A percentile compares a stretch with the other conserved stretches of the same genome.
Evolutionary conservation across 1,140 invertebrate genomes (phyloP).

Genomic region (Radopholus similis): DNA sequence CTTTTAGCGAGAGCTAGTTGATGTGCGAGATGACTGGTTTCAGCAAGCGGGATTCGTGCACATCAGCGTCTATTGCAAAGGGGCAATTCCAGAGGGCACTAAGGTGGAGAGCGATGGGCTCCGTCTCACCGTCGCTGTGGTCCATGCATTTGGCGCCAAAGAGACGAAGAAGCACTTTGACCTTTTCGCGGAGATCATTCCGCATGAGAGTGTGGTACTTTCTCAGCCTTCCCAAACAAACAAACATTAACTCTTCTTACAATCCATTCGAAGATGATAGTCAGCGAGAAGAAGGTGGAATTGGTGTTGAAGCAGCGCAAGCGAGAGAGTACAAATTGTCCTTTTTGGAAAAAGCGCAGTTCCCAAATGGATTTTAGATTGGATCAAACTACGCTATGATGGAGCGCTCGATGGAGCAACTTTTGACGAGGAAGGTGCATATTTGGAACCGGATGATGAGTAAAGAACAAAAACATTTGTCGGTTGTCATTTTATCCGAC

Average conservation of each 20-base stretch:
- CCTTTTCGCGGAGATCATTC: constrained; percentile 73
- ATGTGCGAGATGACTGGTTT: constrained; percentile 39
- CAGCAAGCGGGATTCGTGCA: constrained; percentile 24
- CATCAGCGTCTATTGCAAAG: constrained; percentile 48
- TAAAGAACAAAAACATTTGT: too few relatives aligned
- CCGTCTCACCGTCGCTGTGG: constrained; percentile 71
- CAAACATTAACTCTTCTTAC: not conserved
- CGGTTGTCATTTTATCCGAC: too few relatives aligned
- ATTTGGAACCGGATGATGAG: not conserved
- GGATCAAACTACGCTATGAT: constrained; percentile 63
- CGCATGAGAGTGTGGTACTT: constrained; percentile 67
- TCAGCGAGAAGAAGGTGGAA: constrained; percentile 86
- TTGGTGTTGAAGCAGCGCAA: constrained; percentile 84
- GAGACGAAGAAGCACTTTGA: constrained; percentile 77
- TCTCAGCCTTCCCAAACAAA: not conserved
- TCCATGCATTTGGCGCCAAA: constrained; percentile 74
- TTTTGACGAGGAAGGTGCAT: not conserved
- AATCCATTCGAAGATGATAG: constrained; percentile 52
- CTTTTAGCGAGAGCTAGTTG: constrained; percentile 11
- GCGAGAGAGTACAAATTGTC: too few relatives aligned
- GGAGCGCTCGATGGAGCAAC: not conserved
- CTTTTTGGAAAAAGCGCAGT: too few relatives aligned
- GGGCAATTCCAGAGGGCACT: constrained; percentile 75
- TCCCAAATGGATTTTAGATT: too few relatives aligned
- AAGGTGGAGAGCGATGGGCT: constrained; percentile 78